Evolutionary conservation across 2,888 invertebrate genomes (phyloP), one percentile per base, ranked within the genome.

Genomic region (Apotomis capreana): DNA sequence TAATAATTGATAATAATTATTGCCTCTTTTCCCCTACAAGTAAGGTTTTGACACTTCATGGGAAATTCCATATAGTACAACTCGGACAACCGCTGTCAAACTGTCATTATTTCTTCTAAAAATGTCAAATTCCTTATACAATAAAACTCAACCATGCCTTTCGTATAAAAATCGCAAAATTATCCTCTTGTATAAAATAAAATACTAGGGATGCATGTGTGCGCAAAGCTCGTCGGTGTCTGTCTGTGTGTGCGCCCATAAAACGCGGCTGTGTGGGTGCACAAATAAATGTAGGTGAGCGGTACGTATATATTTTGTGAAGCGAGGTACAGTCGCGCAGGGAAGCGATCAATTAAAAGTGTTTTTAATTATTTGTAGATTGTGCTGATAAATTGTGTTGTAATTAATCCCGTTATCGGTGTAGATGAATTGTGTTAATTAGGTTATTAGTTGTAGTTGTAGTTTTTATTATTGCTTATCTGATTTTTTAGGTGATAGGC

Each of bases 261-360:
- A 90, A 89, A 86, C 81, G 83, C 69, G 81, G 6, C 72, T 84
- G 92, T 92, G 91, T 91, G 91, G 74, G 91, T 87, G 85, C 79
- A 87, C 87, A 91, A 89, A 91, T 91, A 91, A 91, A 92, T 92
- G 91, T 92, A 91, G 91, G 92, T 91, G 89, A 91, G 85, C 84
- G 82, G 86, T 87, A 86, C 83, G 88, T 92, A 89, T 88, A 89
- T 88, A 89, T 85, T 84, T 84, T 80, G 81, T 82, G 83, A 80
- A 78, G 81, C 77, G 79, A 70, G 77, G 82, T 80, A 83, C 79
- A 65, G 77, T 77, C 84, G 85, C 86, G 80, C 75, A 82, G 76
- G 74, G 74, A 83, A 83, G 72, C 77, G 70, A 73, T 76, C 78
- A 75, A 74, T 54, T 78, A 77, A 76, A 77, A 78, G 73, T 70